Evolutionary conservation across 2,888 invertebrate species (phyloP).

Genomic region (Pogonocherus hispidulus): DNA sequence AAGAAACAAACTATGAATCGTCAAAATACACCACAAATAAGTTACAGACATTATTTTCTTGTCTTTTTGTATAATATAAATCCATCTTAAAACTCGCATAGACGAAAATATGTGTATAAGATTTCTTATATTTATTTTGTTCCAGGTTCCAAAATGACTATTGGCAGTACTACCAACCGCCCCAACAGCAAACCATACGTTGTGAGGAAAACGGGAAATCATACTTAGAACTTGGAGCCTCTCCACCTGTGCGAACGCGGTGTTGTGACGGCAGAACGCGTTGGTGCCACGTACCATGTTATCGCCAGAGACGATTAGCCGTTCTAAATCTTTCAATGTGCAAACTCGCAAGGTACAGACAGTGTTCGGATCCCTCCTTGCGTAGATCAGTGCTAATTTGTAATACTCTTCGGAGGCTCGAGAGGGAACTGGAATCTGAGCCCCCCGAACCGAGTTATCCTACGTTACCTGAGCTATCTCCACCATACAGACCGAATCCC

Average conservation of each 20-base stretch:
- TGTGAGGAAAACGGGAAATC: slow-evolving; percentile 92
- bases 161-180: slow-evolving; percentile 71
- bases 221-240: slow-evolving; percentile 87
- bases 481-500: slow-evolving; percentile 61
- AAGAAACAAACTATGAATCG: no score
- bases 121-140: not conserved
- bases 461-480: slow-evolving; percentile 67
- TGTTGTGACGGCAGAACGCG: slow-evolving; percentile 68
- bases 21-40: no score
- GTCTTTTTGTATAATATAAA: no score
- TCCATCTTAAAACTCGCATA: no score
- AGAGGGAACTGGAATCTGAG: slow-evolving; percentile 82
- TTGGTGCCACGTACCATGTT: slow-evolving; percentile 88
- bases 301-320: slow-evolving; percentile 87
- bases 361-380: slow-evolving; percentile 90
- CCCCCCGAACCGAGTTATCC: slow-evolving; percentile 69
- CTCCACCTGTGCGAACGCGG: slow-evolving; percentile 65
- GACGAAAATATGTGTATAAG: not conserved
- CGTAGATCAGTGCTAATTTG: slow-evolving; percentile 93
- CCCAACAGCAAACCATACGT: slow-evolving; percentile 83
- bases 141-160: slow-evolving; percentile 66
- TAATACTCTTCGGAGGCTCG: slow-evolving; percentile 82
- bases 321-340: slow-evolving; percentile 94
- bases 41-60: no score
- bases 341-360: slow-evolving; percentile 88